Conservation (phyloP, 2,888 invertebrate species). For the Omphaloscelis lunosa region DNA sequence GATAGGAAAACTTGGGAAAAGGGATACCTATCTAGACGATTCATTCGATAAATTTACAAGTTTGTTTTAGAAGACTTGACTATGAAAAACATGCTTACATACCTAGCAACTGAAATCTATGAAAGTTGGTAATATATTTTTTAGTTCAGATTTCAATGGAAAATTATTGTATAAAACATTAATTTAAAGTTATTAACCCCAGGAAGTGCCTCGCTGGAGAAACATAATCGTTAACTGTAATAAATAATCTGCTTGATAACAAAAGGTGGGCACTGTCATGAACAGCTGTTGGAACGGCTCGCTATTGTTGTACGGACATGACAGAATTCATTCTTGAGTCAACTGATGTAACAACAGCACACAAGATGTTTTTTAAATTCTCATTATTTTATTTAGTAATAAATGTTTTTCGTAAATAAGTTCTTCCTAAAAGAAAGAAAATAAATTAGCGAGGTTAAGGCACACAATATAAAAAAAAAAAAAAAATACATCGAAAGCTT, state of each 20-base stretch:
- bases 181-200: not conserved
- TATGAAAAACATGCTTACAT: not conserved
- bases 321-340: slow-evolving; percentile 36
- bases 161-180: not conserved
- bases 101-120: not conserved
- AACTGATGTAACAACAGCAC: slow-evolving; percentile 21
- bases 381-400: not conserved
- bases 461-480: too few relatives aligned
- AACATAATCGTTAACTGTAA: slow-evolving; percentile 36
- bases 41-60: not conserved
- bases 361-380: not conserved
- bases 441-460: too few relatives aligned
- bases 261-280: slow-evolving; percentile 51
- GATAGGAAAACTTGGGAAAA: slow-evolving; percentile 17
- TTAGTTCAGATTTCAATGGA: not conserved
- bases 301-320: slow-evolving; percentile 43
- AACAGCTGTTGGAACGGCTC: slow-evolving; percentile 45
- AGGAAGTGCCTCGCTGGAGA: slow-evolving; percentile 12
- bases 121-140: not conserved
- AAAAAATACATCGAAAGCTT: too few relatives aligned
- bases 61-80: not conserved
- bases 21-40: not conserved
- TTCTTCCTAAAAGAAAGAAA: too few relatives aligned
- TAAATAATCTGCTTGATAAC: slow-evolving; percentile 42
- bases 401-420: not conserved